Evolutionary conservation across 2,888 invertebrate genomes (phyloP).

Genomic region (Morinoia aosen): DNA sequence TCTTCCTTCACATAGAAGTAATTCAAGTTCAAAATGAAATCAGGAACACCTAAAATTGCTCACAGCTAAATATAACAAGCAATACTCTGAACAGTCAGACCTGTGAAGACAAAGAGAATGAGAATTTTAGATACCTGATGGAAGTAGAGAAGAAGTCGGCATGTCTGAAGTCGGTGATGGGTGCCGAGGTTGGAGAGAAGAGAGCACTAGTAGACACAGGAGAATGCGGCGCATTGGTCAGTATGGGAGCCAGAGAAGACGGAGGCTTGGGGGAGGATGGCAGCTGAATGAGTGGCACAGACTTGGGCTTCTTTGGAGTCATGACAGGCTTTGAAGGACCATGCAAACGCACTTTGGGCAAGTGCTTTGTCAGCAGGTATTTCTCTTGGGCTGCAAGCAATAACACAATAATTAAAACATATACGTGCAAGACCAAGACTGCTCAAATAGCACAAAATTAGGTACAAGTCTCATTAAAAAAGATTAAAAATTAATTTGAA

Average conservation of each 20-base stretch:
- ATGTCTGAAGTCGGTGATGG: constrained; percentile 31
- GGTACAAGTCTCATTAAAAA: too few relatives aligned
- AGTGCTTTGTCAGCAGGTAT: constrained; percentile 58
- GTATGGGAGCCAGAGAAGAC: constrained; percentile 55
- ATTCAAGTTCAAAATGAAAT: too few relatives aligned
- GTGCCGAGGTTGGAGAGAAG: not conserved
- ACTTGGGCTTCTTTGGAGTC: constrained; percentile 59
- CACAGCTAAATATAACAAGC: too few relatives aligned
- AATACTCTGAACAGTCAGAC: too few relatives aligned
- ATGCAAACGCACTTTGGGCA: constrained; percentile 61
- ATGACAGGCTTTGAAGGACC: constrained; percentile 62
- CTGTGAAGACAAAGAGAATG: not conserved
- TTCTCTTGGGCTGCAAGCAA: constrained; percentile 61
- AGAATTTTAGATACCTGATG: not conserved
- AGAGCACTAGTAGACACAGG: not conserved
- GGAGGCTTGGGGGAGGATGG: constrained; percentile 56
- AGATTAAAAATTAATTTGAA: too few relatives aligned
- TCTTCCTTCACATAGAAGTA: too few relatives aligned
- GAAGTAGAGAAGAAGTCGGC: constrained; percentile 24
- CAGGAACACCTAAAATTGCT: too few relatives aligned
- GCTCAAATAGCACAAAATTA: too few relatives aligned
- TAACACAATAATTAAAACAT: not conserved
- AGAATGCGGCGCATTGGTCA: constrained; percentile 6
- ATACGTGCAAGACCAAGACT: too few relatives aligned
- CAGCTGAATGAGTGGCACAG: constrained; percentile 63